Base-by-base conservation (phyloP, 2,113 vertebrate species). In the Oreochromis spilurus region DNA sequence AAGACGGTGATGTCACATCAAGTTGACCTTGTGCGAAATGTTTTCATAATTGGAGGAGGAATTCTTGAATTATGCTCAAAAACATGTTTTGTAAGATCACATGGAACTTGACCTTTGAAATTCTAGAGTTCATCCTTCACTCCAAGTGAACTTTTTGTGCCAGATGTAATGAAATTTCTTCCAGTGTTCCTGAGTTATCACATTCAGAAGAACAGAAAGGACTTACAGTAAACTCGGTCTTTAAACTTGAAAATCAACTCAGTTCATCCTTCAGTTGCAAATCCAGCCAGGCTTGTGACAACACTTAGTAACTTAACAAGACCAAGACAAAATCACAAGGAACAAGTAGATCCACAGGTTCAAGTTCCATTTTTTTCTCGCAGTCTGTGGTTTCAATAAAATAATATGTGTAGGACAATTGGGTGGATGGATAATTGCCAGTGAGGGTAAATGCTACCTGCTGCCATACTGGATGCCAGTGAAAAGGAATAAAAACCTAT, bases 31-130 rank as follows among this genome's bases (percentile, higher is more conserved):
- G 67, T 75, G 40, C 0, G 0, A 40, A 72, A 48, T 16, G 21
- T 29, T 13, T 45, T 48, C 16, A 16, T 72, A 72, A 72, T 43
- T 11, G 21, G 10, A 72, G 21, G 8, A 48, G 2, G 5, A 48
- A 1, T 29, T 4, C 14, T 48, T 72, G 67, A 48, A 26, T 29
- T 48, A 48, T 29, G 13, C 8, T 72, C 5, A 72, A 72, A 72
- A 72, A 45, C 21, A 29, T 48, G 67, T 48, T 72, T 72, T 17
- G 67, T 48, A 48, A 72, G 21, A 21, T 72, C 67, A 9, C 67
- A 45, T 0, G 0, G 3, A 72, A 72, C 21, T 7, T 48, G 21
- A 72, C 21, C 21, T 72, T 72, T 72, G 14, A 45, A 72, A 72
- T 45, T 72, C 38, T 72, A 72, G 40, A 72, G 8, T 70, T 45